phyloP scores from a whole-genome alignment of 2,113 vertebrate species.

The Toxotes jaculatrix region DNA sequence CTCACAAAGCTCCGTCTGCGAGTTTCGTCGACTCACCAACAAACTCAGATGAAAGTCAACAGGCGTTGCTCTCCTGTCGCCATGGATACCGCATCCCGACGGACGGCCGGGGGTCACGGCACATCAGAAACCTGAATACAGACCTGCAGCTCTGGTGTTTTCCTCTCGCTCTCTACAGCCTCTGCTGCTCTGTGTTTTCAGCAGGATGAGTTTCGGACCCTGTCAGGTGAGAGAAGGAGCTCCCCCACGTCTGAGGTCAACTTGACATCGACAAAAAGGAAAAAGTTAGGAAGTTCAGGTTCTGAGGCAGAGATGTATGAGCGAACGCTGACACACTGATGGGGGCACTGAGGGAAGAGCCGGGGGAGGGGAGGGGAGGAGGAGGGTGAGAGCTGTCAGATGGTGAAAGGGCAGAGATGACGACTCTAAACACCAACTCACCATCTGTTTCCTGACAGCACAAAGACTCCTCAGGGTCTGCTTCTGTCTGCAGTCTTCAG shows the following conservation, averaged over 20 bases:
- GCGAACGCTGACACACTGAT: neutral
- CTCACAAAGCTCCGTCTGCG: neutral
- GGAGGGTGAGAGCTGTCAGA: slow-evolving; percentile 28
- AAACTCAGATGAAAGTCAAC: neutral
- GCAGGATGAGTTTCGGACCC: neutral
- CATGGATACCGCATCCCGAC: slow-evolving; percentile 24
- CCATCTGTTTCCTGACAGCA: slow-evolving; percentile 37
- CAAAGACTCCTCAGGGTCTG: neutral
- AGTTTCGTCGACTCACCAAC: neutral
- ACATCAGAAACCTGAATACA: neutral
- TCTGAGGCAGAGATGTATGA: slow-evolving; percentile 12
- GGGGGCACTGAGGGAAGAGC: neutral
- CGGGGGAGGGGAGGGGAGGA: neutral
- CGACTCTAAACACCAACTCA: slow-evolving; percentile 17
- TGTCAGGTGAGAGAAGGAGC: too few relatives aligned
- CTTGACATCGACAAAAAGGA: neutral
- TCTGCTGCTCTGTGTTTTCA: neutral
- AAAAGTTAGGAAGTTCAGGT: neutral
- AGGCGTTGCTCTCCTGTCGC: neutral
- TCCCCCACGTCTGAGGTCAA: too few relatives aligned
- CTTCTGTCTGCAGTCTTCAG: neutral
- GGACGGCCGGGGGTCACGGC: neutral
- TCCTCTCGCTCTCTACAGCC: too few relatives aligned
- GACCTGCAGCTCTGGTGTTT: neutral
- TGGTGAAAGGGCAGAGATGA: slow-evolving; percentile 48